Base-by-base conservation (phyloP, 2,113 vertebrate species). In the Saguinus imperator region DNA sequence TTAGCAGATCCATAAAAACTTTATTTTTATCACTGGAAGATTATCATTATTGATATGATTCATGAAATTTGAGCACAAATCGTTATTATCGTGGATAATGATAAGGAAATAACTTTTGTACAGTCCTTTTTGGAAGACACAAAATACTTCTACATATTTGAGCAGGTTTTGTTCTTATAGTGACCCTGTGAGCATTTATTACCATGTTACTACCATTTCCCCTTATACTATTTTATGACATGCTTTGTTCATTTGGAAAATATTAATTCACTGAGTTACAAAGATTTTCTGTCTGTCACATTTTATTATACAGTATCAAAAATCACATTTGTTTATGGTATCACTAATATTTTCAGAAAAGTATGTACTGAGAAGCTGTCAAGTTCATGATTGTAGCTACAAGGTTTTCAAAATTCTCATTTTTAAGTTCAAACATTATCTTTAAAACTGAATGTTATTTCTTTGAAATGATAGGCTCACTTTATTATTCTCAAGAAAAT, bases 11-110 rank as follows among this genome's bases (percentile, higher is more conserved):
- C 32, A 43, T 73, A 55, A 73, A 58, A 61, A 21, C 68, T 86
- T 91, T 91, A 1, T 86, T 89, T 84, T 87, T 58, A 89, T 95
- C 27, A 87, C 9, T 87, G 70, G 66, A n/a, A 83, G 4, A 6
- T 87, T 77, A 73, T 89, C 87, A 58, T 81, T 94, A 61, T 61
- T 92, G 76, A 77, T 20, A n/a, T 17, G 13, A 81, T 87, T 95
- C 16, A 84, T 50, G 32, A 66, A 13, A 94, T 92, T 61, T 70
- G 57, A 95, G 55, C 43, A 9, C 6, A 81, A 73, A 68, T 50
- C 72, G 11, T 64, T 87, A 21, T 20, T 66, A 25, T 72, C 55
- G 11, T 29, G 12, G 14, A 21, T 52, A 75, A 70, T 48, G 17
- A 64, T 66, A 87, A 61, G 37, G 14, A 81, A 86, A 8, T 29